Percentiles rank a stretch among this genome's conserved stretches.
Conservation (phyloP, 2,888 invertebrate genomes). For the Stegana nigrithorax region DNA sequence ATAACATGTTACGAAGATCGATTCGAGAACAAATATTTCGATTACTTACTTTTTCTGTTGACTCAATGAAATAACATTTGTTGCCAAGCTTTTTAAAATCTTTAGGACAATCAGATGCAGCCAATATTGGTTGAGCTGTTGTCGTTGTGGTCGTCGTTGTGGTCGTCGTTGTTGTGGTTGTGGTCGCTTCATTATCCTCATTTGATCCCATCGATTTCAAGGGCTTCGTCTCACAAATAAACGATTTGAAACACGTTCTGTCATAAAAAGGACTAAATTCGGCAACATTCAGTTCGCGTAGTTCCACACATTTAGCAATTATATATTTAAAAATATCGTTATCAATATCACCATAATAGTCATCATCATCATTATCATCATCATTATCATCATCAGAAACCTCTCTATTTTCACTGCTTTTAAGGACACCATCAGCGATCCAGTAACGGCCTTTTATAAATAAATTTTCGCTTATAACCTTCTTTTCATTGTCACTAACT, state of each 20-base stretch:
- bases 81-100: not conserved
- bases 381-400: no score
- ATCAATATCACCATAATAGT: no score
- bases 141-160: no score
- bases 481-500: not conserved
- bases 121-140: not conserved
- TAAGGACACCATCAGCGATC: not conserved
- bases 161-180: not conserved
- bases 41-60: not conserved
- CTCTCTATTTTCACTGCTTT: not conserved
- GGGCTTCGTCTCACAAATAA: not conserved
- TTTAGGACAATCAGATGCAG: not conserved
- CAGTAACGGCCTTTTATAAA: not conserved
- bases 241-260: not conserved
- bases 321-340: no score
- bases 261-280: not conserved
- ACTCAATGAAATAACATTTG: not conserved
- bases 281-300: no score
- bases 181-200: not conserved
- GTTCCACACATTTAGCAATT: not conserved
- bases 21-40: no score
- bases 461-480: not conserved
- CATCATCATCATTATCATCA: no score
- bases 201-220: no score
- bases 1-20: no score